phyloP scores from a whole-genome alignment of 1,140 invertebrate genomes.

The Scaptodrosophila lebanonensis region DNA sequence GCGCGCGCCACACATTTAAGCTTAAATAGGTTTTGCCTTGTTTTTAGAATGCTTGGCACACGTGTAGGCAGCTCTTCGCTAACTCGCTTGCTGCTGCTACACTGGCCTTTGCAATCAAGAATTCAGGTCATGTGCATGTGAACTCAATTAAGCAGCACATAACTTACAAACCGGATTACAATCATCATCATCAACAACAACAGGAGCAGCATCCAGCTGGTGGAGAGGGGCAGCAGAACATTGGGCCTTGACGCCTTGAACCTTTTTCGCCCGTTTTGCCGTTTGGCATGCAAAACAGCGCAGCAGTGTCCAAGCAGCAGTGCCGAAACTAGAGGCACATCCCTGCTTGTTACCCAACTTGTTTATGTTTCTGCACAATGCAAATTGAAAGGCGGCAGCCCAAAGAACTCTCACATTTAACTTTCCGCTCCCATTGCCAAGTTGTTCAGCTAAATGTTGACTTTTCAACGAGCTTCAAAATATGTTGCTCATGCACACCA shows the following conservation, averaged over 20 bases:
- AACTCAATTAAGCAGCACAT: slow-evolving; percentile 77
- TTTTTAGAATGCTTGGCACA: slow-evolving; percentile 43
- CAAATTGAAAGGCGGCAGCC: no score
- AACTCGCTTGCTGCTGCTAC: slow-evolving; percentile 11
- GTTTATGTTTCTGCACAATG: no score
- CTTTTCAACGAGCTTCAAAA: slow-evolving; percentile 59
- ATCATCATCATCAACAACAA: slow-evolving; percentile 74
- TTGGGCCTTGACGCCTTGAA: slow-evolving; percentile 32
- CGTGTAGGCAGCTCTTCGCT: background rate
- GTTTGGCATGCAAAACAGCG: slow-evolving; percentile 64
- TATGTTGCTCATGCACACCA: slow-evolving; percentile 64
- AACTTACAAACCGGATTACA: slow-evolving; percentile 77
- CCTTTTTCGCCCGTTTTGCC: slow-evolving; percentile 32
- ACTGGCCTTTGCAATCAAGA: slow-evolving; percentile 47
- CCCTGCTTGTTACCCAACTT: no score
- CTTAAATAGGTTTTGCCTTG: slow-evolving; percentile 35
- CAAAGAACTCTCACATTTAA: background rate
- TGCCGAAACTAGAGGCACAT: no score
- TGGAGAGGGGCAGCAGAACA: no score
- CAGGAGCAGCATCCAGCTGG: no score
- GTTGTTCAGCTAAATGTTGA: slow-evolving; percentile 40
- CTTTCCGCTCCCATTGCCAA: slow-evolving; percentile 1
- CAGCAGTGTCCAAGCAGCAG: no score
- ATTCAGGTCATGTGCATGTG: slow-evolving; percentile 77
- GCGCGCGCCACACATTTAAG: slow-evolving; percentile 32